Percentiles rank a stretch among this genome's conserved stretches.
phyloP scores from a whole-genome alignment of 2,888 invertebrate species.

The Parnassius mnemosyne region DNA sequence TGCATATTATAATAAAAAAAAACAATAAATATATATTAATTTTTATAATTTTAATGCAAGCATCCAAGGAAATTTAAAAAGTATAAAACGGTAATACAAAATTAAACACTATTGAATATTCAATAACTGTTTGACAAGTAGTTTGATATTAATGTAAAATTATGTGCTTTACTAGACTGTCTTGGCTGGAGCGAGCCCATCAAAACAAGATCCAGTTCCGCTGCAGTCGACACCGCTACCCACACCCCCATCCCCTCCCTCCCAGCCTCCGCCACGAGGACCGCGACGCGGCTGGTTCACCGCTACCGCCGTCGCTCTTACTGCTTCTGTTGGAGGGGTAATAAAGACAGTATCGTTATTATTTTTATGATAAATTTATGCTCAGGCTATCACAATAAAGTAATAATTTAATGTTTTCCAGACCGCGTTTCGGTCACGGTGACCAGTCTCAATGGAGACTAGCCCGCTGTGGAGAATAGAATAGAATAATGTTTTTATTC shows the following conservation, averaged over 20 bases:
- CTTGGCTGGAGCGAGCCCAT: conserved; percentile 29
- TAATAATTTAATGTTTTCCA: too few species aligned
- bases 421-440: too few species aligned
- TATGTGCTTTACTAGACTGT: conserved; percentile 41
- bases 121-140: not conserved
- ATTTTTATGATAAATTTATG: too few species aligned
- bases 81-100: conserved; percentile 58
- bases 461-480: too few species aligned
- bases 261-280: conserved; percentile 37
- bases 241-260: conserved; percentile 28
- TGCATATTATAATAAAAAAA: not conserved
- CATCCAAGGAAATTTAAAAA: conserved; percentile 57
- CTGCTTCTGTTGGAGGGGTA: conserved; percentile 65
- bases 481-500: too few species aligned
- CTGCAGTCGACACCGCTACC: conserved; percentile 31
- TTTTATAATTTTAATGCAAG: conserved; percentile 45
- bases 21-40: conserved; percentile 5
- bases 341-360: not conserved
- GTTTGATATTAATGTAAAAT: not conserved
- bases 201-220: conserved; percentile 33
- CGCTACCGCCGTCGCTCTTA: conserved; percentile 58
- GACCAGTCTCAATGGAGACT: too few species aligned
- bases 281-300: conserved; percentile 49
- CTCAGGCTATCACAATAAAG: too few species aligned
- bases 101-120: not conserved